Percentiles rank a stretch among this genome's conserved stretches.
These are phyloP conservation scores for Phocoena phocoena DNA, from an alignment of 2,113 vertebrate genomes.

Conservation along the genomic window DNA sequence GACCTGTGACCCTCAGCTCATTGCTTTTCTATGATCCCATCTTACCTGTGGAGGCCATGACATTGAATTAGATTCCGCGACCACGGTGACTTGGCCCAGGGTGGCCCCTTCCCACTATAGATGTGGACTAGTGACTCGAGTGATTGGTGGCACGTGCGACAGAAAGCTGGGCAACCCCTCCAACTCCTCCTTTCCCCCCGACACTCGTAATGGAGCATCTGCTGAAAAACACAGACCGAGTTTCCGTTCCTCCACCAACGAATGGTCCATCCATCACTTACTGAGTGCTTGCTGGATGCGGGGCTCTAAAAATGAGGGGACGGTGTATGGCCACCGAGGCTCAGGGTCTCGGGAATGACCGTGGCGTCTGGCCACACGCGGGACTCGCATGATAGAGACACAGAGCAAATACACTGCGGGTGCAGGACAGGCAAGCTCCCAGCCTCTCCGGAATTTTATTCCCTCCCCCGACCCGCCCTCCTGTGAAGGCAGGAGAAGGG, in stretches of 20 bases:
- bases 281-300: neutral
- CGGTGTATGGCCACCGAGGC: too few relatives aligned
- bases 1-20: neutral
- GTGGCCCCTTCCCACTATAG: neutral
- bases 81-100: neutral
- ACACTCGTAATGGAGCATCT: neutral
- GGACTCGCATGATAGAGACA: fast-evolving
- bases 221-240: neutral
- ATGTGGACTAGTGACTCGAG: neutral
- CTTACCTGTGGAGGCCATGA: neutral
- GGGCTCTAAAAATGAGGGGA: neutral
- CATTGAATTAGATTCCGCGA: neutral
- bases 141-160: neutral
- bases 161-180: neutral
- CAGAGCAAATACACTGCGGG: fast-evolving
- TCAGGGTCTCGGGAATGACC: fast-evolving
- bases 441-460: neutral
- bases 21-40: neutral
- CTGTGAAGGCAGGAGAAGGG: neutral
- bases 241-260: neutral
- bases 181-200: neutral
- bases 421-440: neutral
- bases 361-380: fast-evolving
- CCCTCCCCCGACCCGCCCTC: neutral
- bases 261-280: neutral